Conservation (phyloP, 2,113 vertebrate species). For the Narcine bancroftii region DNA sequence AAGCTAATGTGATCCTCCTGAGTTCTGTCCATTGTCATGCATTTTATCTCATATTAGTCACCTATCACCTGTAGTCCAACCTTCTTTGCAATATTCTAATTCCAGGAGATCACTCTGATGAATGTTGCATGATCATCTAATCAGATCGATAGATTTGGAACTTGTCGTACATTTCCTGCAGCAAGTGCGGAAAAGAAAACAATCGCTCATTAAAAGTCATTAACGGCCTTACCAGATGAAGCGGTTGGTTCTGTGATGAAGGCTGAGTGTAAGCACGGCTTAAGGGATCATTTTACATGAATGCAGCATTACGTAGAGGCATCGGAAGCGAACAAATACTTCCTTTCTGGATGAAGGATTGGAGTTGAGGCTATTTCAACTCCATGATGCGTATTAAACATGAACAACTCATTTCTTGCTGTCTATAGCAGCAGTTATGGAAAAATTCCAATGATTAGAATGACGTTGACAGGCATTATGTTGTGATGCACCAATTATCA, state of each 20-base stretch:
- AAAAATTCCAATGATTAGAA: not conserved
- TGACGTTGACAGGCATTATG: not conserved
- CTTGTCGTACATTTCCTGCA: not conserved
- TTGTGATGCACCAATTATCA: not conserved
- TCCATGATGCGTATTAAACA: not conserved
- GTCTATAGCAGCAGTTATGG: not conserved
- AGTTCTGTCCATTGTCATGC: not conserved
- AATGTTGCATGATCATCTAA: not conserved
- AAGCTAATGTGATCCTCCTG: not conserved
- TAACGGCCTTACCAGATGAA: not conserved
- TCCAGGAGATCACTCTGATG: not conserved
- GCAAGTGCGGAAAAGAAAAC: not conserved
- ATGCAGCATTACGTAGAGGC: not conserved
- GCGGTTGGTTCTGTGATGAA: not conserved
- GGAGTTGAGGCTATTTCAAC: not conserved
- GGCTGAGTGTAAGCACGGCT: not conserved
- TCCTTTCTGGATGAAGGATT: not conserved
- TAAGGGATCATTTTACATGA: constrained; percentile 3
- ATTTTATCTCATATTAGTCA: not conserved
- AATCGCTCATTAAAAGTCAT: not conserved
- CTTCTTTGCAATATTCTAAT: not conserved
- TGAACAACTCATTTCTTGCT: not conserved
- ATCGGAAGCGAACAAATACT: not conserved
- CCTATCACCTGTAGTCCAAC: not conserved
- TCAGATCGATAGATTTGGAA: not conserved